Evolutionary conservation across 64 coral and sea anemone genomes (phyloP).

Genomic region (Platygyra sinensis): DNA sequence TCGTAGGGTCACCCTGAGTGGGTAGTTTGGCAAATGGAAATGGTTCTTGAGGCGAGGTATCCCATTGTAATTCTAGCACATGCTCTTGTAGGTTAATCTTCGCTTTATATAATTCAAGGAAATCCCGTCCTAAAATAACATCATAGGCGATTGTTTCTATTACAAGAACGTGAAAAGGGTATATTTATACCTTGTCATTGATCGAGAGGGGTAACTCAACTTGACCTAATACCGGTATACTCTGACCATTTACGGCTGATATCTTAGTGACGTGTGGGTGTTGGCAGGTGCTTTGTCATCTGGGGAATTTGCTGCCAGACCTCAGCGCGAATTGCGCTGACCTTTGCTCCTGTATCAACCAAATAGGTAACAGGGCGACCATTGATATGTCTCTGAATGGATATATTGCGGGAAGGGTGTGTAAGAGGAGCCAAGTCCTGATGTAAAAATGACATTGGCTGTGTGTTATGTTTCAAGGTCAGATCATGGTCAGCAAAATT

Average conservation of each 20-base stretch:
- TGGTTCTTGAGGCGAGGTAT: no score
- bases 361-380: neutral
- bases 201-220: constrained; percentile 11
- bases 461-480: no score
- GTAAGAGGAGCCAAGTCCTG: neutral
- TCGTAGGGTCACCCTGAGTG: neutral
- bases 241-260: constrained; percentile 7
- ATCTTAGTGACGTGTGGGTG: neutral
- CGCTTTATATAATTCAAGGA: constrained; percentile 26
- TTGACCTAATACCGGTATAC: constrained; percentile 22
- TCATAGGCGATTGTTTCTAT: constrained; percentile 44
- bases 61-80: neutral
- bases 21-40: no score
- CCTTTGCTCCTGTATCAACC: neutral
- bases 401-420: neutral
- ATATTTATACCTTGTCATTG: neutral
- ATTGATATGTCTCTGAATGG: neutral
- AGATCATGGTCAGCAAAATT: no score
- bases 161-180: constrained; percentile 5
- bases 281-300: constrained; percentile 1
- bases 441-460: no score
- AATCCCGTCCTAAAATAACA: constrained; percentile 34
- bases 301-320: constrained; percentile 13
- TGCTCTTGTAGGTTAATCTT: constrained; percentile 6
- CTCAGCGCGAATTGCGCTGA: neutral